phyloP scores from a whole-genome alignment of 2,113 vertebrate species.

The Echinops telfairi region DNA sequence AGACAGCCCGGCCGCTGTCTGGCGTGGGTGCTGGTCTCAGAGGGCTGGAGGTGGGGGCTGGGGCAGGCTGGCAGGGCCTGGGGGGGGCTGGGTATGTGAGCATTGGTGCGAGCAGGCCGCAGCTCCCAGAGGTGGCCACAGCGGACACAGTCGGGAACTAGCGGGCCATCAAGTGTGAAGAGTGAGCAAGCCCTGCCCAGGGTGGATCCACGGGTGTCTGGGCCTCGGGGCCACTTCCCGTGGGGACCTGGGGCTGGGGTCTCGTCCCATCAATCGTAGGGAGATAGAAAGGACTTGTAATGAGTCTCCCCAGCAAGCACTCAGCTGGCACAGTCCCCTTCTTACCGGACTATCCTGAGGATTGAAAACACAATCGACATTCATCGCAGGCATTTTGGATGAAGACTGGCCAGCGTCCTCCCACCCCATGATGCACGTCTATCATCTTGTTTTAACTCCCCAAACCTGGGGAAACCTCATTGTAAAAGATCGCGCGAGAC shows the following conservation, averaged over 20 bases:
- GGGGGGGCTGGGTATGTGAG: neutral
- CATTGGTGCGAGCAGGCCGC: neutral
- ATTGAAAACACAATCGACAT: neutral
- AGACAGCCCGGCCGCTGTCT: accelerated
- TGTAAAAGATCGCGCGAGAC: neutral
- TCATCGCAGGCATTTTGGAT: neutral
- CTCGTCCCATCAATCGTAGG: no score
- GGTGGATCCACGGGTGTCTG: neutral
- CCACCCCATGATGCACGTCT: neutral
- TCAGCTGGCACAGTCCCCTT: neutral
- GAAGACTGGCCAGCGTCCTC: neutral
- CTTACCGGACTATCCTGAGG: neutral
- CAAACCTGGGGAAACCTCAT: neutral
- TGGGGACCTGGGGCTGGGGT: neutral
- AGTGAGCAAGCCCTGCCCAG: neutral
- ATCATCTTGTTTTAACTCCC: neutral
- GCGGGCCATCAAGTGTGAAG: neutral
- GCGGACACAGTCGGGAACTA: neutral
- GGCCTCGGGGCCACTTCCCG: neutral
- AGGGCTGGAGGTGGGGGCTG: neutral
- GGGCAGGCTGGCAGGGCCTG: neutral
- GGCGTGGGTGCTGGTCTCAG: neutral
- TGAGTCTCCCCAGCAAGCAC: neutral
- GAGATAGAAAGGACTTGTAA: neutral
- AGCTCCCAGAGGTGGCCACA: neutral